A percentile compares a stretch with the other conserved stretches of the same genome.
phyloP scores from a whole-genome alignment of 1,140 invertebrate genomes.

The Apis dorsata region DNA sequence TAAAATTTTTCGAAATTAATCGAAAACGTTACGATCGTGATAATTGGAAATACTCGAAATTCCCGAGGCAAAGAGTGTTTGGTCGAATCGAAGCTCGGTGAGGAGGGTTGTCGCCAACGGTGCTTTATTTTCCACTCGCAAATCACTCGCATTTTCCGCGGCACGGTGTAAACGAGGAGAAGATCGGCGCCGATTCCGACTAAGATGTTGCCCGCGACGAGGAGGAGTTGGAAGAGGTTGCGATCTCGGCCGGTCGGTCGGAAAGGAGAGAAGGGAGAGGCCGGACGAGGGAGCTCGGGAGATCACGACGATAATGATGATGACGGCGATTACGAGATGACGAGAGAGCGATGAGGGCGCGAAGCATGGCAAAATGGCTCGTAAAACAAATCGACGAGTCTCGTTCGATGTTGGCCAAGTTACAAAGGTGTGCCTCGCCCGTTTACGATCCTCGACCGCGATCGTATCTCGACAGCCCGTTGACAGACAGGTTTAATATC shows the following conservation, averaged over 20 bases:
- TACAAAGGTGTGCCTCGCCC: conserved; percentile 44
- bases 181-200: conserved; percentile 7
- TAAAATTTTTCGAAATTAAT: not conserved
- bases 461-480: conserved; percentile 49
- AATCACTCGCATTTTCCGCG: conserved; percentile 19
- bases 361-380: conserved; percentile 50
- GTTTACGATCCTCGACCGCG: conserved; percentile 43
- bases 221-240: conserved; percentile 22
- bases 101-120: not conserved
- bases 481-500: conserved; percentile 52
- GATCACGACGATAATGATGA: conserved; percentile 51
- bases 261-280: not conserved
- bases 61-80: too few species aligned
- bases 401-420: conserved; percentile 48
- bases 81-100: too few species aligned
- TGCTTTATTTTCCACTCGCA: conserved; percentile 23
- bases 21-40: not conserved
- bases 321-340: conserved; percentile 53
- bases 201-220: conserved; percentile 24
- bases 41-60: too few species aligned
- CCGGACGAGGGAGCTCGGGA: conserved; percentile 5
- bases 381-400: conserved; percentile 51
- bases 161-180: conserved; percentile 12
- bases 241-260: conserved; percentile 10
- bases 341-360: conserved; percentile 49